A percentile compares a stretch with the other conserved stretches of the same genome.
These are phyloP conservation scores for Malurus alboscapulatus DNA, from an alignment of 2,113 vertebrate genomes.

Conservation along the genomic window DNA sequence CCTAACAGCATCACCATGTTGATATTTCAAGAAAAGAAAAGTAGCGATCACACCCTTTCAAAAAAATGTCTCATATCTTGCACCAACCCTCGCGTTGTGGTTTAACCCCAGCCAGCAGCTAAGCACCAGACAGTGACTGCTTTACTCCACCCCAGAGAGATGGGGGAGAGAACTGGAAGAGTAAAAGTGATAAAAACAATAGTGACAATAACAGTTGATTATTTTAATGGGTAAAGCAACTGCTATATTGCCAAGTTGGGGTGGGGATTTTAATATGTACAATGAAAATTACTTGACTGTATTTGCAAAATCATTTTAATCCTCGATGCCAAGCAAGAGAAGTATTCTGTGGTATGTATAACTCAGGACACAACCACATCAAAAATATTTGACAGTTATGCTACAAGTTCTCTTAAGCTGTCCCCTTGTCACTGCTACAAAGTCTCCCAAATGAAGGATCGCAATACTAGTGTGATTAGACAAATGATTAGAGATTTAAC, in stretches of 20 bases:
- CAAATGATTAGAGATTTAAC: not conserved
- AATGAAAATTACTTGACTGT: not conserved
- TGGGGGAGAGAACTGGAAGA: not conserved
- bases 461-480: not conserved
- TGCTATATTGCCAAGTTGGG: not conserved
- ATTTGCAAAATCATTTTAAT: not conserved
- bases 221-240: not conserved
- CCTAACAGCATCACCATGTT: not conserved
- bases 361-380: not conserved
- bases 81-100: not conserved
- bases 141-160: not conserved
- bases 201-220: not conserved
- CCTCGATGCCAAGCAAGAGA: not conserved
- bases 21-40: not conserved
- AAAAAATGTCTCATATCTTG: not conserved
- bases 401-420: not conserved
- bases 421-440: not conserved
- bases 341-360: not conserved
- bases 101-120: not conserved
- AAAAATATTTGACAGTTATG: not conserved
- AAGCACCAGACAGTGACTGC: not conserved
- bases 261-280: not conserved
- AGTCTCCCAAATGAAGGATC: not conserved
- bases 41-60: not conserved
- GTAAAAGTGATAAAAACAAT: not conserved